A percentile compares a stretch with the other conserved stretches of the same genome.
These are phyloP conservation scores for honey bee (Apis mellifera) DNA, from an alignment of 1,140 invertebrate genomes.

Conservation along the genomic window DNA sequence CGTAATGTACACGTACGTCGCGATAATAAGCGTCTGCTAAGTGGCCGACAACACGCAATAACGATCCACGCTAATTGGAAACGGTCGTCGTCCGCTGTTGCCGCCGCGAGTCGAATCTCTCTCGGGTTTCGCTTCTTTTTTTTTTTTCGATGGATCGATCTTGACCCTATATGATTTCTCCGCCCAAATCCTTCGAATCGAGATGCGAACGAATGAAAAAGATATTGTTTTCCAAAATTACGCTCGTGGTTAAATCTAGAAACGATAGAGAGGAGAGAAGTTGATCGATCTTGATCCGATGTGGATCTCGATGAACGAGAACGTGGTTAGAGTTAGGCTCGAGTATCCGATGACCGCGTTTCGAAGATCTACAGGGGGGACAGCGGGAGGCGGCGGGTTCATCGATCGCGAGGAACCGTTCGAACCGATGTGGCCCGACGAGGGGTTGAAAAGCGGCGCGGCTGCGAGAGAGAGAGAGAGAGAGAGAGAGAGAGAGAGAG, in stretches of 20 bases:
- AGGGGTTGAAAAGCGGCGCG: constrained; percentile 11
- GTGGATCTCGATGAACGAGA: neutral
- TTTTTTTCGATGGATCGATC: neutral
- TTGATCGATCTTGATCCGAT: neutral
- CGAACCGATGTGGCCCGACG: constrained; percentile 8
- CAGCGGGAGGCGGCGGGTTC: neutral
- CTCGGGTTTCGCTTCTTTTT: neutral
- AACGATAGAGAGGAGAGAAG: no score
- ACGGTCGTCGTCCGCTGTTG: constrained; percentile 42
- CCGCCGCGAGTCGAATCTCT: constrained; percentile 37
- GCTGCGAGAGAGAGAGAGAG: neutral
- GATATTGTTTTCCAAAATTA: no score
- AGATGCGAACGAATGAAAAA: no score
- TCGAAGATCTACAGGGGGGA: constrained; percentile 6
- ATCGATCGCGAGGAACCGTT: constrained; percentile 38
- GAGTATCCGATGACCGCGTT: constrained; percentile 28
- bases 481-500: neutral
- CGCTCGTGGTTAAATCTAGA: no score
- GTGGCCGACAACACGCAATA: constrained; percentile 63
- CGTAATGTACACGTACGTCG: constrained; percentile 43
- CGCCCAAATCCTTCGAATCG: no score
- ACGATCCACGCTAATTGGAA: constrained; percentile 64
- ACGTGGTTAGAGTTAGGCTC: neutral
- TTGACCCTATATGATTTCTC: neutral
- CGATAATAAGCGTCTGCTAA: constrained; percentile 60